Conservation (phyloP, 2,113 vertebrate species). For the Neodontobutis hainanensis region DNA sequence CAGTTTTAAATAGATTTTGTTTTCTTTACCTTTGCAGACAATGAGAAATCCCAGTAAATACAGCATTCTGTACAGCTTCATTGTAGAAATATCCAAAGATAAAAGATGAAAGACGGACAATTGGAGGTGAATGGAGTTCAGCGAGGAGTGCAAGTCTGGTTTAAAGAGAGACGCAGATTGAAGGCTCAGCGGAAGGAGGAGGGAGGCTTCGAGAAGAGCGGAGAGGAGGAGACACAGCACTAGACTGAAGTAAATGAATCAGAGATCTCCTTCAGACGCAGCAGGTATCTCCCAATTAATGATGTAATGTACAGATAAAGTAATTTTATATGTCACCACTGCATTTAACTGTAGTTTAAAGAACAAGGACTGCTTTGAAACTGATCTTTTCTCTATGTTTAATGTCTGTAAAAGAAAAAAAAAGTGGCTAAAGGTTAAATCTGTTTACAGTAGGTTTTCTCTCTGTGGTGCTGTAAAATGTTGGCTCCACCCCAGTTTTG, state of each 20-base stretch:
- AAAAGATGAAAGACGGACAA: background rate
- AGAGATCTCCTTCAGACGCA: too few species aligned
- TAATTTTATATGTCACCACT: too few species aligned
- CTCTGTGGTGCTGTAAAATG: too few species aligned
- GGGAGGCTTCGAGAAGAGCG: conserved; percentile 28
- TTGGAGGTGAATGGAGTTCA: background rate
- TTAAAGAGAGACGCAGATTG: conserved; percentile 13
- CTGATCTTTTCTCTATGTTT: too few species aligned
- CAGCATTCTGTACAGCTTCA: conserved; percentile 45
- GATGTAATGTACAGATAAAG: too few species aligned
- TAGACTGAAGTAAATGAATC: background rate
- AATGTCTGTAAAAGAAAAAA: too few species aligned
- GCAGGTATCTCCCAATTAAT: too few species aligned
- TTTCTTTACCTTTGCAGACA: conserved; percentile 71
- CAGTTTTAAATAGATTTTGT: background rate
- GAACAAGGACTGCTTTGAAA: too few species aligned
- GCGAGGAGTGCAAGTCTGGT: background rate
- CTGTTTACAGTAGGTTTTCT: too few species aligned
- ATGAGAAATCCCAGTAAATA: conserved; percentile 55
- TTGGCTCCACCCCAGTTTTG: conserved; percentile 1
- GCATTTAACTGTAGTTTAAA: too few species aligned
- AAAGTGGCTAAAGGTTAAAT: too few species aligned
- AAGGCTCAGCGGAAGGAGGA: conserved; percentile 13
- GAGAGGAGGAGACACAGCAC: conserved; percentile 1
- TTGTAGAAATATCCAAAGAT: conserved; percentile 31